Evolutionary conservation across 2,888 invertebrate species (phyloP).

Genomic region (Leptothorax acervorum): DNA sequence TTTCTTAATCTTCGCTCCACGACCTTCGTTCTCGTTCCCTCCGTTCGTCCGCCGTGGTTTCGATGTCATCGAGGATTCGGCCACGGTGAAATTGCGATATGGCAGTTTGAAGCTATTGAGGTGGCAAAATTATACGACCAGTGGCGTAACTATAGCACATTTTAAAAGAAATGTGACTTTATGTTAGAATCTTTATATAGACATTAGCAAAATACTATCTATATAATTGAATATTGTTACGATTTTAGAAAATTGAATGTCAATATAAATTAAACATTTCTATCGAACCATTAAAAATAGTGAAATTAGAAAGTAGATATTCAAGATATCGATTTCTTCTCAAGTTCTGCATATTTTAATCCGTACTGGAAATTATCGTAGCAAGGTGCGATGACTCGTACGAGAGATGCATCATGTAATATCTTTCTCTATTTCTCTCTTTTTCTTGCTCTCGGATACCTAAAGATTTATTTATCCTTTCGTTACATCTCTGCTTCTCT

Average conservation of each 20-base stretch:
- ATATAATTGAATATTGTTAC: neutral
- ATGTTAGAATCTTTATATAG: neutral
- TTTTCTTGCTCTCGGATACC: neutral
- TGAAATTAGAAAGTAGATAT: neutral
- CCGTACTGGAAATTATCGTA: neutral
- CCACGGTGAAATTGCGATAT: constrained; percentile 30
- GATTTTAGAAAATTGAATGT: neutral
- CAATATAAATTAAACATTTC: neutral
- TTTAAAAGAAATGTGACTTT: neutral
- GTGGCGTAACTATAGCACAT: neutral
- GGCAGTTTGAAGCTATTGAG: constrained; percentile 31
- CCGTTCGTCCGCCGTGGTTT: constrained; percentile 1
- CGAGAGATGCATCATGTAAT: neutral
- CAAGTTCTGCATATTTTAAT: neutral
- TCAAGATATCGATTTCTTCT: neutral
- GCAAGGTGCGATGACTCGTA: neutral
- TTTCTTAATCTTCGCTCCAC: constrained; percentile 54
- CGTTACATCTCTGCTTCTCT: constrained; percentile 18
- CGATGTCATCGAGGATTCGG: constrained; percentile 46
- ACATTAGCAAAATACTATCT: neutral
- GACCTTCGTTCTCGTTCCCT: constrained; percentile 25
- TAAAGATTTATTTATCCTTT: constrained; percentile 30
- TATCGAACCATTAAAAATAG: neutral
- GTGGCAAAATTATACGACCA: constrained; percentile 31
- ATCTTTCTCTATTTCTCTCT: neutral